Percentiles rank a stretch among this genome's conserved stretches.
Evolutionary conservation across 2,888 invertebrate species (phyloP).

Genomic region (Morinoia aosen): DNA sequence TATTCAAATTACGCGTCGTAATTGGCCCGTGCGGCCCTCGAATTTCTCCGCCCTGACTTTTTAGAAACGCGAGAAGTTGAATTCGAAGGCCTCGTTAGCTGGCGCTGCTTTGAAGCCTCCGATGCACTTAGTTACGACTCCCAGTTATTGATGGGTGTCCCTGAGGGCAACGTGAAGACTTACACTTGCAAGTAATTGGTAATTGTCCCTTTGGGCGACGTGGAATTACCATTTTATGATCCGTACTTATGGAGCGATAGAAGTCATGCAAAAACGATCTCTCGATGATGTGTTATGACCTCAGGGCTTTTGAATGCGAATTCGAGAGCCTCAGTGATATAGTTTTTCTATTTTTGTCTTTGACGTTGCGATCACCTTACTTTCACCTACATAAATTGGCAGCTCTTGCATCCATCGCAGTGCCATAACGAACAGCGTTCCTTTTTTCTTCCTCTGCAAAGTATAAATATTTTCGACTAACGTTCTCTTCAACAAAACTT

Average conservation of each 20-base stretch:
- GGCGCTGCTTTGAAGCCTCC: neutral
- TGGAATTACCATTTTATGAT: constrained; percentile 12
- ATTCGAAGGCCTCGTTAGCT: neutral
- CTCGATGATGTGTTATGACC: neutral
- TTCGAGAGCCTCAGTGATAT: neutral
- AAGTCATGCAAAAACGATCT: neutral
- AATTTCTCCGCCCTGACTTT: neutral
- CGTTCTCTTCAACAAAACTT: neutral
- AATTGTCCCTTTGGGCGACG: neutral
- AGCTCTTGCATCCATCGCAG: neutral
- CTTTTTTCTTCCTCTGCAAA: no score
- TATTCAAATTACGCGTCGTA: neutral
- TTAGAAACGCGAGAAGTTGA: neutral
- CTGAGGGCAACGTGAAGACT: neutral
- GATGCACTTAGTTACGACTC: neutral
- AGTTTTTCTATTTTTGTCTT: neutral
- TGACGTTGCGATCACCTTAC: neutral
- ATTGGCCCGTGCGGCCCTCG: constrained; percentile 5
- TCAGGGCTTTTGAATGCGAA: neutral
- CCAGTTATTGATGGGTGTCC: neutral
- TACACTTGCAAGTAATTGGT: constrained; percentile 12
- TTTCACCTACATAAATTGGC: neutral
- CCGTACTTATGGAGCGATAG: neutral
- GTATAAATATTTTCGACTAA: neutral
- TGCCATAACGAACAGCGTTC: neutral